A percentile compares a stretch with the other conserved stretches of the same genome.
Conservation (phyloP, 2,888 invertebrate species). For the Nemoura dubitans region DNA sequence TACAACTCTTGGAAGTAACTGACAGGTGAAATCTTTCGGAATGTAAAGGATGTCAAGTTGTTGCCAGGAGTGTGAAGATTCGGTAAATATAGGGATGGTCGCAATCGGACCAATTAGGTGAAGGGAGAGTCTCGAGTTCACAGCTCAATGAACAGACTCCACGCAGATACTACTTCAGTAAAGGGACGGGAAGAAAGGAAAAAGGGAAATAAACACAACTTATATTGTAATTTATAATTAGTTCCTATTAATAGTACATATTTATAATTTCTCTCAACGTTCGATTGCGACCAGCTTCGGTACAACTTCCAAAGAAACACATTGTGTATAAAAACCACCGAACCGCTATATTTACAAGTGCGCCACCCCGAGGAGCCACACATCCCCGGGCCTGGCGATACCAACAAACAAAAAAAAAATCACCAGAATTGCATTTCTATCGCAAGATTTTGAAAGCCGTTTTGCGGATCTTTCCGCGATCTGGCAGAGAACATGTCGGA, state of each 20-base stretch:
- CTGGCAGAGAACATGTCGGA: not conserved
- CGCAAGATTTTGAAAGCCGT: not conserved
- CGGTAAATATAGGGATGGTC: too few species aligned
- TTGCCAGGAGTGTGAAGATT: too few species aligned
- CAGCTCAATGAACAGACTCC: too few species aligned
- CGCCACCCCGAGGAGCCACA: not conserved
- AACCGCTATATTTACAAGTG: not conserved
- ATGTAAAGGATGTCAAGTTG: too few species aligned
- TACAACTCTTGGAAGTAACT: too few species aligned
- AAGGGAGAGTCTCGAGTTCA: too few species aligned
- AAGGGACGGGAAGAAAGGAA: not conserved
- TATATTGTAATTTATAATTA: not conserved
- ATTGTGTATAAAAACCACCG: constrained; percentile 1
- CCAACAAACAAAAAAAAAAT: not conserved
- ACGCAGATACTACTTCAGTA: too few species aligned
- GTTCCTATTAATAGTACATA: not conserved
- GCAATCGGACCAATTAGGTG: too few species aligned
- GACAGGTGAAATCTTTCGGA: too few species aligned
- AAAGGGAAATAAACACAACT: not conserved
- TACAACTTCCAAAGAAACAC: not conserved
- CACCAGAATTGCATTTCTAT: not conserved
- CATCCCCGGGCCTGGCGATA: not conserved
- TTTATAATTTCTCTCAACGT: not conserved
- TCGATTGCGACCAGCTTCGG: not conserved
- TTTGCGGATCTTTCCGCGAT: not conserved